A percentile compares a stretch with the other conserved stretches of the same genome.
These are phyloP conservation scores for Cistogaster globosa DNA, from an alignment of 2,888 invertebrate species.

Conservation along the genomic window DNA sequence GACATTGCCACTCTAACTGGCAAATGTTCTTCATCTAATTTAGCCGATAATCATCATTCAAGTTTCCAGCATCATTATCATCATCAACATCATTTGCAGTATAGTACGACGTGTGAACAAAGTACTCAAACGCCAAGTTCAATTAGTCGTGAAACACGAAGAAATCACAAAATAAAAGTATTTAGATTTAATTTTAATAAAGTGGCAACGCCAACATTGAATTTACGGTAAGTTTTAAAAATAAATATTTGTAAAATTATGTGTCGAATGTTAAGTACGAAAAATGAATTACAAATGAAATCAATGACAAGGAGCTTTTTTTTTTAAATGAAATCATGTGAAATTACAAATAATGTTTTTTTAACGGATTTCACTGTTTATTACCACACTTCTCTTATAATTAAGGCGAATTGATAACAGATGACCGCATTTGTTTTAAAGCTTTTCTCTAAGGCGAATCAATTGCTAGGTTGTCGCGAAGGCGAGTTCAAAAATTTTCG, in stretches of 20 bases:
- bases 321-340: no score
- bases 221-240: slow-evolving; percentile 83
- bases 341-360: no score
- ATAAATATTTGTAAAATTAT: background rate
- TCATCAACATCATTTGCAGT: slow-evolving; percentile 76
- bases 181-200: slow-evolving; percentile 86
- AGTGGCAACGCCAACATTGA: slow-evolving; percentile 85
- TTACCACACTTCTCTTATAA: no score
- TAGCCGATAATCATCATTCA: slow-evolving; percentile 19
- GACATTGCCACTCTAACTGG: slow-evolving; percentile 49
- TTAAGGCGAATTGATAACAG: no score
- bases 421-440: no score
- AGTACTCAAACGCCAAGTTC: slow-evolving; percentile 89
- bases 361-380: no score
- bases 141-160: slow-evolving; percentile 88
- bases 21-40: slow-evolving; percentile 28
- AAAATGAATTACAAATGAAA: slow-evolving; percentile 4
- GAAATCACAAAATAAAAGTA: slow-evolving; percentile 84
- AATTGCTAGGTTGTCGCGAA: no score
- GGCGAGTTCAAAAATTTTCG: no score
- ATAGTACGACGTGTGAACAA: slow-evolving; percentile 85
- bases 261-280: background rate
- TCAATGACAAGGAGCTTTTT: background rate
- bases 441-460: no score
- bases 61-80: slow-evolving; percentile 65